Base-by-base conservation (phyloP, 2,888 invertebrate genomes). In the Xylota sylvarum region DNA sequence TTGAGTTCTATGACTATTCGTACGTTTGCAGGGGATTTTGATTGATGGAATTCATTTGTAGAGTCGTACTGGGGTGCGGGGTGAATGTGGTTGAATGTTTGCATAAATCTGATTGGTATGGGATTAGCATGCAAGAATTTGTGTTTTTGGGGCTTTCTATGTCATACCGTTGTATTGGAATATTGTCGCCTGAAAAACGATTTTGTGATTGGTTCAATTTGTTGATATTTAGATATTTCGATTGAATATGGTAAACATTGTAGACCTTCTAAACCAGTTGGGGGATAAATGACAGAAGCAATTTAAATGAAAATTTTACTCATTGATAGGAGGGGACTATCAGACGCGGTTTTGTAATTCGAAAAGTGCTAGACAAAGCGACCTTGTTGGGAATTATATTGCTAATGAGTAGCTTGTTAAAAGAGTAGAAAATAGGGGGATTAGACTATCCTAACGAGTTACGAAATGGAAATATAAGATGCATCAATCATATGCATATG, bases 31-130 rank as follows among this genome's bases (percentile, higher is more conserved):
- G 14, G 14, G 23, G 55, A 55, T 56, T 65, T 23, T 74, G 64
- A 74, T 46, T 55, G 55, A 65, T 46, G 35, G 74, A 14, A 62
- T 40, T 46, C 43, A 35, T 69, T 43, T 4, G 12, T 7, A 58
- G n/a, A n/a, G 50, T 9, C 2, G 65, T 37, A 14, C 27, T 14
- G 35, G n/a, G 17, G 35, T 19, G 35, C 4, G 14, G 48, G 52
- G 62, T 37, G 52, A 37, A 27, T 30, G 50, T 7, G n/a, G 40
- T 9, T 67, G n/a, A 55, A 46, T 58, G 32, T 58, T 70, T 56
- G 55, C 55, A 74, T 74, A 43, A 56, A 43, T 64, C 43, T 43
- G 23, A 14, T 67, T 9, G 64, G n/a, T 64, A 52, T 35, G 5
- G 4, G 60, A 73, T 73, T 73, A 43, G 7, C 30, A 52, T 62